Conservation (phyloP, 2,797 vertebrate genomes). For the Silurus lanzhouensis region DNA sequence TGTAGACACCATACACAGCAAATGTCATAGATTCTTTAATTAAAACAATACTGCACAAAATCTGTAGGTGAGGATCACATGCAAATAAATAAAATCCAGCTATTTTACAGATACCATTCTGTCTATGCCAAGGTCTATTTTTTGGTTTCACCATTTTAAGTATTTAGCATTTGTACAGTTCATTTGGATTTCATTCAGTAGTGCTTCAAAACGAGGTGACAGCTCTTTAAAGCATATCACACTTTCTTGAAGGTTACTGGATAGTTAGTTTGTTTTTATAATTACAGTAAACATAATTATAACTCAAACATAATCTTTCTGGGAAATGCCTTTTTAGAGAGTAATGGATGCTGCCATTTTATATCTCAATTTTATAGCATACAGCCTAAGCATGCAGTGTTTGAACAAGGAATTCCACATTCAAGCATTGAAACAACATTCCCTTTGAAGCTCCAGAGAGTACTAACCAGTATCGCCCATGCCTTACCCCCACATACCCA, state of each 20-base stretch:
- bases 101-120: background rate
- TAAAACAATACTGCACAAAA: background rate
- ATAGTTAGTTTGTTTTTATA: background rate
- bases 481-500: slow-evolving; percentile 40
- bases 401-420: slow-evolving; percentile 76
- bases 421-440: slow-evolving; percentile 74
- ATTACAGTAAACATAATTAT: too few relatives aligned
- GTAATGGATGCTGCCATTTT: slow-evolving; percentile 49
- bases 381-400: slow-evolving; percentile 62
- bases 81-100: background rate
- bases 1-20: background rate
- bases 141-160: background rate
- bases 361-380: slow-evolving; percentile 57
- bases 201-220: background rate
- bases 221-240: background rate
- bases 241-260: background rate
- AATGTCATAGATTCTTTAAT: background rate
- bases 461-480: slow-evolving; percentile 54
- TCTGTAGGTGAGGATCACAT: background rate
- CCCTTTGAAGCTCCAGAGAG: slow-evolving; percentile 60
- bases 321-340: background rate
- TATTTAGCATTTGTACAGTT: background rate
- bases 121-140: background rate
- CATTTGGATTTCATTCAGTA: background rate
- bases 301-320: background rate